These are phyloP conservation scores for Formica selysi DNA, from an alignment of 1,140 invertebrate species.

Conservation along the genomic window DNA sequence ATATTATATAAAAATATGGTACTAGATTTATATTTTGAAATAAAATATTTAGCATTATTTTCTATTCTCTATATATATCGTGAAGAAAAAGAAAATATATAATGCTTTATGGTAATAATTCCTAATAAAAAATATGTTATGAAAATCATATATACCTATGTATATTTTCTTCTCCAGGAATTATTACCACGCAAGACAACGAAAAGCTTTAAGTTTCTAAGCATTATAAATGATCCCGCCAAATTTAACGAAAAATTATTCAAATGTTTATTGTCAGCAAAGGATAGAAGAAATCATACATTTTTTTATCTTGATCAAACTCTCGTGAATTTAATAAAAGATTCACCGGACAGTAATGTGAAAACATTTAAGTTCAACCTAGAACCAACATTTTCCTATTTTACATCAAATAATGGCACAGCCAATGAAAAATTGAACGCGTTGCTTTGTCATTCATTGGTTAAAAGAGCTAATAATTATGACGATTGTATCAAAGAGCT, in stretches of 20 bases:
- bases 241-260: conserved; percentile 46
- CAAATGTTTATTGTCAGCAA: conserved; percentile 24
- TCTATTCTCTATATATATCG: neutral
- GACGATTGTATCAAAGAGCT: conserved; percentile 64
- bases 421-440: conserved; percentile 37
- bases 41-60: neutral
- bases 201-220: conserved; percentile 51
- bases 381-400: neutral
- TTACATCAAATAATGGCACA: neutral
- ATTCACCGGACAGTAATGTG: conserved; percentile 13
- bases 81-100: neutral
- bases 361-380: neutral
- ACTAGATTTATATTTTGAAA: neutral
- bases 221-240: conserved; percentile 19
- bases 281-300: neutral
- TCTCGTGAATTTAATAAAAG: conserved; percentile 43
- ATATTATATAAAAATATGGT: neutral
- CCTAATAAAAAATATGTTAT: neutral
- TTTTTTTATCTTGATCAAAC: conserved; percentile 34
- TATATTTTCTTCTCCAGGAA: conserved; percentile 21
- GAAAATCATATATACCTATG: neutral
- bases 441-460: conserved; percentile 58
- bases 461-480: neutral
- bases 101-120: neutral
- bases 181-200: neutral